Conservation (phyloP, 2,113 vertebrate species). For the Dascyllus trimaculatus region DNA sequence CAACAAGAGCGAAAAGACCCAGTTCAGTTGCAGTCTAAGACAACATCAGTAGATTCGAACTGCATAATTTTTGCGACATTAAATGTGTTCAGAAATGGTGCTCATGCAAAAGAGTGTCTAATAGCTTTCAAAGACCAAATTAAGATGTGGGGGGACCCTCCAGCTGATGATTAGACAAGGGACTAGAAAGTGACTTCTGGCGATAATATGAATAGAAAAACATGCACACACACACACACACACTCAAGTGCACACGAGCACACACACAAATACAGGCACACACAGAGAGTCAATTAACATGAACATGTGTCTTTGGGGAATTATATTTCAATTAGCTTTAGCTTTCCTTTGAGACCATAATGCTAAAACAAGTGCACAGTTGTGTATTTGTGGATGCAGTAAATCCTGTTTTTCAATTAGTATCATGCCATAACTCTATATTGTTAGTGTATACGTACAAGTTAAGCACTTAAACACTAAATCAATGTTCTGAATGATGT, state of each 20-base stretch:
- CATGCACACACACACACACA: conserved; percentile 35
- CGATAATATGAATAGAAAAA: conserved; percentile 57
- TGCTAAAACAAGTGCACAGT: conserved; percentile 67
- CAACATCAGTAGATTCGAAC: conserved; percentile 30
- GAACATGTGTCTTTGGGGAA: conserved; percentile 80
- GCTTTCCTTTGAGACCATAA: conserved; percentile 68
- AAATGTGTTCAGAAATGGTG: conserved; percentile 44
- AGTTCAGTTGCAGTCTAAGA: conserved; percentile 23
- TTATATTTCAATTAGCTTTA: conserved; percentile 83
- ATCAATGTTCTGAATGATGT: conserved; percentile 42
- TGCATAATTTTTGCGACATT: conserved; percentile 40
- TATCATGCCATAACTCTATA: conserved; percentile 62
- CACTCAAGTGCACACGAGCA: conserved; percentile 38
- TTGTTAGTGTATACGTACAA: conserved; percentile 56
- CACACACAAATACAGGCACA: conserved; percentile 43
- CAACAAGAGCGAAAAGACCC: conserved; percentile 4
- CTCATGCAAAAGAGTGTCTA: conserved; percentile 52
- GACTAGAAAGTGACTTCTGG: conserved; percentile 73
- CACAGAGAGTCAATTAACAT: conserved; percentile 78
- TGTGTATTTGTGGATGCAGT: conserved; percentile 65
- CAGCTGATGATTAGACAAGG: conserved; percentile 76
- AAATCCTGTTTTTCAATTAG: conserved; percentile 79
- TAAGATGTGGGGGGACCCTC: conserved; percentile 64
- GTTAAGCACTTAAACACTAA: conserved; percentile 60
- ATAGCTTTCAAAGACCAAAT: conserved; percentile 69